These are phyloP conservation scores for Monodelphis domestica DNA, from an alignment of 2,797 vertebrate genomes.

Conservation along the genomic window DNA sequence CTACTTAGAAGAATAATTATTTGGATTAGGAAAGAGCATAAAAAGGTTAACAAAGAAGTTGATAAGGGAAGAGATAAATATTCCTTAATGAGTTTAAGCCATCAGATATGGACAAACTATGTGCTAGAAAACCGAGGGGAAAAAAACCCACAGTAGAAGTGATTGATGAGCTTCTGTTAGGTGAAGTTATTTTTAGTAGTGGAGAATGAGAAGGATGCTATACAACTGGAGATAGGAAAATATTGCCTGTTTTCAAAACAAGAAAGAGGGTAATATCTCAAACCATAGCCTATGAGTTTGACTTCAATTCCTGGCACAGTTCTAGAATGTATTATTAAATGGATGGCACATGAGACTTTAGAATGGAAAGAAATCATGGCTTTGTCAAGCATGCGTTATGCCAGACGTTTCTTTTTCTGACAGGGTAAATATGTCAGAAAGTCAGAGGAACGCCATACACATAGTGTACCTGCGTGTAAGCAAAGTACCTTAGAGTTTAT, in stretches of 20 bases:
- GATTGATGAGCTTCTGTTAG: background rate
- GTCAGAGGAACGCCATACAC: background rate
- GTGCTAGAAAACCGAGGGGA: background rate
- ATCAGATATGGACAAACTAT: background rate
- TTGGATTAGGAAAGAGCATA: background rate
- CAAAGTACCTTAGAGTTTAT: background rate
- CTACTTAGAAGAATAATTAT: background rate
- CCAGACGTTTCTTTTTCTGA: background rate
- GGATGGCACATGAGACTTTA: background rate
- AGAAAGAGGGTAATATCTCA: background rate
- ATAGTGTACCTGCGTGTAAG: background rate
- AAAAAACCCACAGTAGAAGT: no score
- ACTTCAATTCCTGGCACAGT: background rate
- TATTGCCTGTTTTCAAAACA: background rate
- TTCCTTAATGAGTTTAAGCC: background rate
- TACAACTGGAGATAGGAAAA: background rate
- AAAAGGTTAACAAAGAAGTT: background rate
- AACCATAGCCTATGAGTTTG: background rate
- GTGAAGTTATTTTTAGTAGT: background rate
- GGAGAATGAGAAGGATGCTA: background rate
- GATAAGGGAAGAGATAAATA: background rate
- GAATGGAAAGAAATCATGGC: background rate
- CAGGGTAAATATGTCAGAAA: background rate
- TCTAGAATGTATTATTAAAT: background rate
- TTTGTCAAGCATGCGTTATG: background rate